Base-by-base conservation (phyloP, 2,797 vertebrate genomes). In the Sebastes minor region DNA sequence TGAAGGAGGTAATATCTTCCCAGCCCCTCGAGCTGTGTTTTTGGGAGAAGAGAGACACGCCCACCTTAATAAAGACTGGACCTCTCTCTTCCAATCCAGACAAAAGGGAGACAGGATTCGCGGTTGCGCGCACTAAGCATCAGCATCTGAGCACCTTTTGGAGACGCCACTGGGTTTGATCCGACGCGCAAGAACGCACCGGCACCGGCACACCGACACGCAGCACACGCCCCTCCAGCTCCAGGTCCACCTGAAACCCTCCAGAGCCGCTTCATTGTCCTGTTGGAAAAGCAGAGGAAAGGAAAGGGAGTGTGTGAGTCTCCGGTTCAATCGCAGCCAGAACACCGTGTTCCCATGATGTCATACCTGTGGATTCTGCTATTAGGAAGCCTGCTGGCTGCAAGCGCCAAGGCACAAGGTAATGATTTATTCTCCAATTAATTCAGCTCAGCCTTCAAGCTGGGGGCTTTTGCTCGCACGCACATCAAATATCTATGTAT, bases 331-430 rank as follows among this genome's bases (percentile, higher is more conserved):
- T 65, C 76, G 63, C 68, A 86, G 77, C 80, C 89, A 90, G 93
- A 81, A 92, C 89, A 89, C 89, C 81, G 90, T 88, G 91, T 95
- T 93, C 89, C 90, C 83, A 93, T 95, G 92, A 95, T 93, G 94
- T 95, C 95, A 94, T 95, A 95, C 94, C 90, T 95, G 92, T 95
- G 95, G 95, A 94, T 96, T 89, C 92, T 96, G 89, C 83, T 95
- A 20, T 82, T 95, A 74, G 94, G 94, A 53, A 94, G 92, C 92
- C 93, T 96, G 72, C 85, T 94, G 85, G 89, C 90, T 30, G 77
- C 93, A 25, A 61, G 86, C 85, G 87, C 89, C 88, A 90, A 74
- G 63, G 93, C 92, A 62, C 86, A 95, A 95, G 95, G 94, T 95
- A 93, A 91, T 53, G 18, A 77, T 82, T 81, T 22, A 35, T 68